Conservation (phyloP, 2,797 vertebrate species). For the Paguma larvata region DNA sequence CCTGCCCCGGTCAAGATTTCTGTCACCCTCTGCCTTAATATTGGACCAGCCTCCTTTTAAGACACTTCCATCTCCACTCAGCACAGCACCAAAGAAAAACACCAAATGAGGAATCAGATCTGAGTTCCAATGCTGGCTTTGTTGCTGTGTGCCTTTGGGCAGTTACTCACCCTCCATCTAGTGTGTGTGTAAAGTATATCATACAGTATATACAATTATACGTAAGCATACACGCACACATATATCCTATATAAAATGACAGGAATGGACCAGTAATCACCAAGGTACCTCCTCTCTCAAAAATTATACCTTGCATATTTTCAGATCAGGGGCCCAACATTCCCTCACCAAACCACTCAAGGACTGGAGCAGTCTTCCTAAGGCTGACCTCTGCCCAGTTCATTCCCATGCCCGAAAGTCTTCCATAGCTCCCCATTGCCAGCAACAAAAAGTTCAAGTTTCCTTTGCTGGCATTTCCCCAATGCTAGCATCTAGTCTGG, state of each 20-base stretch:
- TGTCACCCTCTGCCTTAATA: background rate
- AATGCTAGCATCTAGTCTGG: background rate
- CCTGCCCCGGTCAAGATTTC: conserved; percentile 26
- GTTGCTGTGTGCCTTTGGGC: background rate
- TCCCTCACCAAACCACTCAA: background rate
- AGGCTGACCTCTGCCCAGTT: conserved; percentile 12
- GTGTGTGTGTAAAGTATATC: background rate
- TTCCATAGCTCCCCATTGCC: background rate
- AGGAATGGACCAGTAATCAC: background rate
- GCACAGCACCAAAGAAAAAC: background rate
- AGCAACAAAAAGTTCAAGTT: conserved; percentile 6
- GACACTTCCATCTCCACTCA: background rate
- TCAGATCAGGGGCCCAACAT: background rate
- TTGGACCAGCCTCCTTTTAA: background rate
- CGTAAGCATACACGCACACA: background rate
- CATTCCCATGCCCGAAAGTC: conserved; percentile 9
- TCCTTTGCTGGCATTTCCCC: background rate
- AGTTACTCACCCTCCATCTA: background rate
- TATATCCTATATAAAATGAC: background rate
- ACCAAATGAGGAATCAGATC: background rate
- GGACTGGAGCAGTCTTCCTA: background rate
- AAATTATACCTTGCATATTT: conserved; percentile 47
- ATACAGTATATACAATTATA: background rate
- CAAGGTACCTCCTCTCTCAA: conserved; percentile 21
- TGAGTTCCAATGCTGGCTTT: conserved; percentile 26